Percentiles rank a stretch among this genome's conserved stretches.
These are phyloP conservation scores for Shargacucullia verbasci DNA, from an alignment of 2,888 invertebrate species.

Conservation along the genomic window DNA sequence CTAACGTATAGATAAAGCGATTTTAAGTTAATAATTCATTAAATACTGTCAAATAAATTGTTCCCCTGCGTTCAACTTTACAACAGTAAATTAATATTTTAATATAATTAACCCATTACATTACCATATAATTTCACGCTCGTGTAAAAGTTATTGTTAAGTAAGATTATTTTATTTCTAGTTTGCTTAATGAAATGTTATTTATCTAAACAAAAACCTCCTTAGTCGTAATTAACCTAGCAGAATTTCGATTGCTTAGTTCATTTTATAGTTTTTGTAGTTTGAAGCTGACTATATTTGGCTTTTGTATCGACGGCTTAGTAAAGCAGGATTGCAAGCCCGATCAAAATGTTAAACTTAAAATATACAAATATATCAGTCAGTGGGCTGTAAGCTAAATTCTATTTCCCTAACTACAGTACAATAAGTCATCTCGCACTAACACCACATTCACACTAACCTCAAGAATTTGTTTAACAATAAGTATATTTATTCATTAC, in stretches of 20 bases:
- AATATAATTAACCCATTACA: conserved; percentile 52
- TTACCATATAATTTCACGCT: conserved; percentile 34
- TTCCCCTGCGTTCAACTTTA: conserved; percentile 54
- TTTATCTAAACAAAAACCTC: conserved; percentile 36
- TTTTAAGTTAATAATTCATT: conserved; percentile 51
- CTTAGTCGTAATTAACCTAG: conserved; percentile 38
- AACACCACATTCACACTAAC: conserved; percentile 52
- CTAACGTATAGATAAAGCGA: conserved; percentile 34
- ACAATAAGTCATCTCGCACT: conserved; percentile 59
- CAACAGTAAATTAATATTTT: conserved; percentile 47
- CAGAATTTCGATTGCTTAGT: conserved; percentile 40
- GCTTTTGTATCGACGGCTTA: conserved; percentile 43
- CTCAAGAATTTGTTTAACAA: conserved; percentile 60
- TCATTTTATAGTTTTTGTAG: conserved; percentile 30
- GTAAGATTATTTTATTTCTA: conserved; percentile 45
- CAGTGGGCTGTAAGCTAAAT: conserved; percentile 77
- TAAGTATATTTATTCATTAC: conserved; percentile 58
- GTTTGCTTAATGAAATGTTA: conserved; percentile 35
- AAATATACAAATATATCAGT: conserved; percentile 85
- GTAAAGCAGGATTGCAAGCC: conserved; percentile 59
- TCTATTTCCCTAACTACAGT: conserved; percentile 73
- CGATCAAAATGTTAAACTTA: conserved; percentile 77
- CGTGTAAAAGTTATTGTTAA: conserved; percentile 39
- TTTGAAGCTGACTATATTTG: conserved; percentile 35
- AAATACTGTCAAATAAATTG: conserved; percentile 64